These are phyloP conservation scores for Hepsetus odoe DNA, from an alignment of 2,113 vertebrate species.

Conservation along the genomic window DNA sequence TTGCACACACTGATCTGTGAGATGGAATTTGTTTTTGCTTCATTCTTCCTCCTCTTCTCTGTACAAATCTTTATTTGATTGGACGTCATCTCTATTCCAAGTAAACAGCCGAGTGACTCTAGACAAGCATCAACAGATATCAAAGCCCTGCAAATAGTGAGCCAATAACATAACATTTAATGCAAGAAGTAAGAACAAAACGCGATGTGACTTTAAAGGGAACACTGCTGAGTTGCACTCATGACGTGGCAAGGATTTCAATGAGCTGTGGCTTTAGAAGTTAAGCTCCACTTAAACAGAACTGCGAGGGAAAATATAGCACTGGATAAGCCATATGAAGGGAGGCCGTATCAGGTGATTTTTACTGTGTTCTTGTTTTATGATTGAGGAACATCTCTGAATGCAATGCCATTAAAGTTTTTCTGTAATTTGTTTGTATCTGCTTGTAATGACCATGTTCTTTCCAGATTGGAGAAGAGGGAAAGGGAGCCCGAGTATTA, in stretches of 20 bases:
- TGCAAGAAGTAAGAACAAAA: background rate
- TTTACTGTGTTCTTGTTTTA: too few relatives aligned
- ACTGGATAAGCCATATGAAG: background rate
- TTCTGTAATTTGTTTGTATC: background rate
- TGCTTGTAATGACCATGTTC: background rate
- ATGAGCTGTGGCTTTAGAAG: background rate
- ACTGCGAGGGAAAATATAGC: background rate
- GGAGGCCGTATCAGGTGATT: background rate
- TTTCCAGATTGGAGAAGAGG: background rate
- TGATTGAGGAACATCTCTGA: too few relatives aligned
- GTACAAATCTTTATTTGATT: too few relatives aligned
- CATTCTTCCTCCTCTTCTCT: too few relatives aligned
- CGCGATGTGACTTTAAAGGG: background rate
- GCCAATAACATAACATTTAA: background rate
- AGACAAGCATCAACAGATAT: background rate
- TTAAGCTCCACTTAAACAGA: constrained; percentile 5
- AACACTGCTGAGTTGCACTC: background rate
- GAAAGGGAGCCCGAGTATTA: background rate
- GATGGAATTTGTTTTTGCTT: too few relatives aligned
- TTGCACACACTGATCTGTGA: too few relatives aligned
- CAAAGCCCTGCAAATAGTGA: background rate
- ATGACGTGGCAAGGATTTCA: background rate
- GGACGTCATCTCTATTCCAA: too few relatives aligned
- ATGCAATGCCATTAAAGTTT: background rate
- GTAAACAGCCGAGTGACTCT: too few relatives aligned